Evolutionary conservation across 2,797 vertebrate species (phyloP).

Genomic region (Oryzias sinensis): DNA sequence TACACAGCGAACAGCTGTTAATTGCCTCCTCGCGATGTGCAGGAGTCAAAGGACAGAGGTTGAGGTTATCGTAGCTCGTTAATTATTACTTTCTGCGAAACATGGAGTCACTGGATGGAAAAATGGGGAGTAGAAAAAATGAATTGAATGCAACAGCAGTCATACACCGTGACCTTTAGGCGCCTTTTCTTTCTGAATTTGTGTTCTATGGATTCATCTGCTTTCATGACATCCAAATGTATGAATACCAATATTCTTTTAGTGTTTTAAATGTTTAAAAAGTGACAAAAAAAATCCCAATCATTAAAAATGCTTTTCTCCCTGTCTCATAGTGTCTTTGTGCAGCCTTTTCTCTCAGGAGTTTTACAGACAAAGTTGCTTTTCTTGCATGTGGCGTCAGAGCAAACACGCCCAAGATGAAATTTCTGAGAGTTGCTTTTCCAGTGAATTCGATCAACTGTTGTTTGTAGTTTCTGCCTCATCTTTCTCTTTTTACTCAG

Average conservation of each 20-base stretch:
- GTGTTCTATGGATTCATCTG: slow-evolving; percentile 40
- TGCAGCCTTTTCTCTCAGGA: too few relatives aligned
- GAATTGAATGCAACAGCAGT: slow-evolving; percentile 59
- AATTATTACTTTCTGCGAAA: slow-evolving; percentile 59
- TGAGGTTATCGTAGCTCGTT: slow-evolving; percentile 58
- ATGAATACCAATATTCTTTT: slow-evolving; percentile 21
- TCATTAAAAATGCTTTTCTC: too few relatives aligned
- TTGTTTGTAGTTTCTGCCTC: slow-evolving; percentile 51
- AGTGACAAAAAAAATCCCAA: too few relatives aligned
- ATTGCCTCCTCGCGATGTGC: slow-evolving; percentile 60
- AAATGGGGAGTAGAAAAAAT: slow-evolving; percentile 49
- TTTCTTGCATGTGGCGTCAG: slow-evolving; percentile 5
- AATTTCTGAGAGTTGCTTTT: slow-evolving; percentile 32
- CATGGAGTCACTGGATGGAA: slow-evolving; percentile 54
- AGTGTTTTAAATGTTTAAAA: slow-evolving; percentile 3
- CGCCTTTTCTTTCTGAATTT: slow-evolving; percentile 33
- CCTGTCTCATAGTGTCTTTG: too few relatives aligned
- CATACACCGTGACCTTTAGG: slow-evolving; percentile 43
- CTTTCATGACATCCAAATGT: slow-evolving; percentile 38
- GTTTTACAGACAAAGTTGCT: background rate
- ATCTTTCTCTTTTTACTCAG: slow-evolving; percentile 47
- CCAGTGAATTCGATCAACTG: slow-evolving; percentile 38
- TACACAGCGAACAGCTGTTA: slow-evolving; percentile 66
- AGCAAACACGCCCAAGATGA: slow-evolving; percentile 36
- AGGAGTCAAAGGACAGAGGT: slow-evolving; percentile 49